Evolutionary conservation across 1,140 invertebrate species (phyloP), one percentile per base, ranked within the genome.

Genomic region (Heliconius eleuchia): DNA sequence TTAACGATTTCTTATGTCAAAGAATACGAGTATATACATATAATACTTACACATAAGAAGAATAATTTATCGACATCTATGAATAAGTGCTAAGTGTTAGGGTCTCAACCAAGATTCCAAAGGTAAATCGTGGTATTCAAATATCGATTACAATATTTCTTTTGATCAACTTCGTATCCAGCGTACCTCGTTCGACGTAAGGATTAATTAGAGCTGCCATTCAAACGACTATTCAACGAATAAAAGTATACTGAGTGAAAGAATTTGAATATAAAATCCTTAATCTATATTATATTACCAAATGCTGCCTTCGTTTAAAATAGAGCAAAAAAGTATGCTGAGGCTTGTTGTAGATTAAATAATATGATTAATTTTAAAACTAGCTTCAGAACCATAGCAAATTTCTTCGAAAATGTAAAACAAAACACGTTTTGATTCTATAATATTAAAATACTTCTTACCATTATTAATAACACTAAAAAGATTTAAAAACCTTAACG

Each of bases 141-240:
- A 93, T 93, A 89, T 86, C 87, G 89, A 93, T 93, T 91, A 92
- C 83, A 83, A 88, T 84, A 86, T 87, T 92, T 90, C 89, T 91
- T 91, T 91, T 88, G 87, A 91, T 87, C 86, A 77, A 71, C 85
- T 82, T 87, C 42, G 13, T 13, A 46, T 46, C 85, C 87, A 91
- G 84, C 77, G 82, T 80, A 82, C 84, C 85, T 86, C 82, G 83
- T 88, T 91, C 74, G 87, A 89, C 86, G 85, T 86, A 80, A 83
- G 89, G 89, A 93, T 93, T 92, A 92, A 93, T 93, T 93, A 93
- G 90, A 87, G 79, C 83, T 81, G 85, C 88, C 90, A 90, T 92
- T 93, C 90, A 92, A 88, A 79, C 70, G 83, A 79, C 84, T 85
- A 88, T 88, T 88, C 88, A 90, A 85, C 74, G 71, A 30, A 78